A percentile compares a stretch with the other conserved stretches of the same genome.
These are phyloP conservation scores for Phalera bucephala DNA, from an alignment of 2,888 invertebrate species.

Conservation along the genomic window DNA sequence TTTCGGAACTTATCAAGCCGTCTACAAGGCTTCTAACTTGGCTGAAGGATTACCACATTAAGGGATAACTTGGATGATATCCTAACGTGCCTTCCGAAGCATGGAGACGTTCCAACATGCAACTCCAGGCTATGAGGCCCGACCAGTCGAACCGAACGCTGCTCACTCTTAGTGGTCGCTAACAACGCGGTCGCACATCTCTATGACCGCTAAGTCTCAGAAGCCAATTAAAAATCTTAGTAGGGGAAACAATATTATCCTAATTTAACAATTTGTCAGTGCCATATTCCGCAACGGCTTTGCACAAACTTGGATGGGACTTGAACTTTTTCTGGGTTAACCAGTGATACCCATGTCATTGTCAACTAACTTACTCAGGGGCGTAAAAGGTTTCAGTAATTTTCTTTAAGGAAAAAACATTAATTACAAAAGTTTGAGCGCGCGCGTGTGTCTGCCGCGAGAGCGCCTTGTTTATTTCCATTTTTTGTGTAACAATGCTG, in stretches of 20 bases:
- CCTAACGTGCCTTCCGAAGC: no score
- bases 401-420: conserved; percentile 48
- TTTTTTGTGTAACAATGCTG: conserved; percentile 8
- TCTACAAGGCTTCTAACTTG: no score
- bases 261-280: conserved; percentile 36
- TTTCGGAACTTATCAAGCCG: no score
- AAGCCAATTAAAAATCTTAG: no score
- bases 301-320: conserved; percentile 34
- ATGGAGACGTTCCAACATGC: no score
- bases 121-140: no score
- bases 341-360: conserved; percentile 36
- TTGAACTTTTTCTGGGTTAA: conserved; percentile 35
- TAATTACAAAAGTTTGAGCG: conserved; percentile 47
- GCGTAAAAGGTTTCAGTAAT: conserved; percentile 42
- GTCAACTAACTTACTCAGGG: conserved; percentile 33
- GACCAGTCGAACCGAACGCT: no score
- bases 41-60: no score
- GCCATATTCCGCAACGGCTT: conserved; percentile 33
- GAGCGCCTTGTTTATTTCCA: conserved; percentile 20
- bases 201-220: no score
- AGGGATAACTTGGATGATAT: no score
- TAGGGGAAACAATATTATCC: neutral
- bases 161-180: no score
- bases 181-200: no score
- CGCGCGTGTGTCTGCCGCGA: conserved; percentile 21